Conservation (phyloP, 2,888 invertebrate genomes). For the Eretmocerus hayati region DNA sequence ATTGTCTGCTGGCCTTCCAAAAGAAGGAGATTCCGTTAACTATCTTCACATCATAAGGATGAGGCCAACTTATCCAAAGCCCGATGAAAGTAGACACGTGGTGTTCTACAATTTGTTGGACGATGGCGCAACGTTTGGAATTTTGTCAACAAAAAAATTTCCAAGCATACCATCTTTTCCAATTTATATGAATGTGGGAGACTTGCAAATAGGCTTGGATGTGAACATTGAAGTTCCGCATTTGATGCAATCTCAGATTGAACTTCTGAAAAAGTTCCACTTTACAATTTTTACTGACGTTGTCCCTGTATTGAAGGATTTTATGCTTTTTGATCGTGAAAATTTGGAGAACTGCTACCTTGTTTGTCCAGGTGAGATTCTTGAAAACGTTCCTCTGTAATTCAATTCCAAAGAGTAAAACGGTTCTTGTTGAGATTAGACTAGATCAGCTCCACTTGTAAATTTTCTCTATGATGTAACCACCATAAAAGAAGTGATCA, state of each 20-base stretch:
- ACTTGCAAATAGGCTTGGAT: slow-evolving; percentile 50
- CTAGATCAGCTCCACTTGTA: too few species aligned
- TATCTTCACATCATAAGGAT: slow-evolving; percentile 58
- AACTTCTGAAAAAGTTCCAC: slow-evolving; percentile 61
- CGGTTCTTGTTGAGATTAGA: too few species aligned
- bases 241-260: slow-evolving; percentile 25
- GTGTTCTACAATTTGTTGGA: slow-evolving; percentile 53
- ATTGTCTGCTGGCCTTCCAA: slow-evolving; percentile 40
- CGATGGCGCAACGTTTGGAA: slow-evolving; percentile 54
- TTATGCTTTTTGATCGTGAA: slow-evolving; percentile 54
- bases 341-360: slow-evolving; percentile 50
- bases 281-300: slow-evolving; percentile 67
- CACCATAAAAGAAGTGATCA: too few species aligned
- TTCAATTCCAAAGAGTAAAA: too few species aligned
- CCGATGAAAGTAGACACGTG: slow-evolving; percentile 48
- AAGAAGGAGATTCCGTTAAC: slow-evolving; percentile 36
- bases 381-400: too few species aligned
- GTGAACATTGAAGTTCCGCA: slow-evolving; percentile 46
- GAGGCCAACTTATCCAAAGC: slow-evolving; percentile 50
- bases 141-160: slow-evolving; percentile 57
- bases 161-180: slow-evolving; percentile 60
- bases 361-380: slow-evolving; percentile 44
- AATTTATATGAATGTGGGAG: slow-evolving; percentile 63
- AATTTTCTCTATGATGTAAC: too few species aligned
- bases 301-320: slow-evolving; percentile 57